Conservation (phyloP, 2,888 invertebrate species). For the Acronicta psi region DNA sequence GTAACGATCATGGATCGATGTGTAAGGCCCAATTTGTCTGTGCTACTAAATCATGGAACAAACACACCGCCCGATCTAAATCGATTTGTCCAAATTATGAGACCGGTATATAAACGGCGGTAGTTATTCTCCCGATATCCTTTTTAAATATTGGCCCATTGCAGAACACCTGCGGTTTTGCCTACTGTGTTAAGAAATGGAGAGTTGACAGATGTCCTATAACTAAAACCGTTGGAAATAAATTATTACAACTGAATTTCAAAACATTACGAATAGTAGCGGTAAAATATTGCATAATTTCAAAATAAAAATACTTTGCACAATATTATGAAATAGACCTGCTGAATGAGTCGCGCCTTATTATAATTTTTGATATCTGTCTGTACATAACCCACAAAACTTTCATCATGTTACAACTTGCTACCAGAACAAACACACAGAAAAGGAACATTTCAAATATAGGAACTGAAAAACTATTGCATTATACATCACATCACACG, state of each 20-base stretch:
- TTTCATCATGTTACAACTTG: constrained; percentile 20
- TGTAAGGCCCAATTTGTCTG: constrained; percentile 82
- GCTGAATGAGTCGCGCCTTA: constrained; percentile 5
- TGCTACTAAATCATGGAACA: constrained; percentile 86
- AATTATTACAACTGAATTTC: constrained; percentile 22
- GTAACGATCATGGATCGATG: constrained; percentile 72
- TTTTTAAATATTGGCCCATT: constrained; percentile 77
- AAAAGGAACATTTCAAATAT: constrained; percentile 50
- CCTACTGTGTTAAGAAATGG: constrained; percentile 40
- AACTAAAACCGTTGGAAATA: not conserved
- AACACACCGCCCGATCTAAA: constrained; percentile 86
- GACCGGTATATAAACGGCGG: constrained; percentile 57
- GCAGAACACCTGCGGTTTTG: constrained; percentile 67
- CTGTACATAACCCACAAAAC: constrained; percentile 19
- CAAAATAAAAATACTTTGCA: constrained; percentile 28
- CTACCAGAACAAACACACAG: constrained; percentile 30
- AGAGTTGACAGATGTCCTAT: not conserved
- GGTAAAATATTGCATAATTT: constrained; percentile 1
- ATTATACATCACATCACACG: constrained; percentile 20
- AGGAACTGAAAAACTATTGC: constrained; percentile 42
- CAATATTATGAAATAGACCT: constrained; percentile 28
- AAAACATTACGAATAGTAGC: constrained; percentile 9
- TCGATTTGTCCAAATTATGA: constrained; percentile 87
- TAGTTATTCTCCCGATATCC: constrained; percentile 59
- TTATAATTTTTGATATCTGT: constrained; percentile 20